A percentile compares a stretch with the other conserved stretches of the same genome.
Evolutionary conservation across 2,113 vertebrate species (phyloP).

Genomic region (Osmerus mordax): DNA sequence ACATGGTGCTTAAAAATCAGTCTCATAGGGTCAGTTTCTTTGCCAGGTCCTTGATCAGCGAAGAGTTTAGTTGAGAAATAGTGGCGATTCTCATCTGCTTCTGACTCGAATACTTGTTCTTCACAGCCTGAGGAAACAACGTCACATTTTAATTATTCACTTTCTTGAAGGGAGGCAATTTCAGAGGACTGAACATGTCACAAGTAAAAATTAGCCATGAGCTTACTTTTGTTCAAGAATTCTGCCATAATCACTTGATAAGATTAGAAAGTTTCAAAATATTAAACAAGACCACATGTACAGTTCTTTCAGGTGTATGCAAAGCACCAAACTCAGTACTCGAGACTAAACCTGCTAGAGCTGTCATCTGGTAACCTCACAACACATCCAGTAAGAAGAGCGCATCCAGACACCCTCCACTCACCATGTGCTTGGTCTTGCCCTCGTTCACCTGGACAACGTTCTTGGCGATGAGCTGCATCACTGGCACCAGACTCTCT

Average conservation of each 20-base stretch:
- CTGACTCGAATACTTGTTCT: conserved; percentile 78
- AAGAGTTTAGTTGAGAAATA: conserved; percentile 70
- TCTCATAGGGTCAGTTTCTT: conserved; percentile 53
- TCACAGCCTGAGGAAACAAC: conserved; percentile 67
- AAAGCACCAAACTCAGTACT: neutral
- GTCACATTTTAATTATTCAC: too few species aligned
- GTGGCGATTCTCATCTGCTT: conserved; percentile 73
- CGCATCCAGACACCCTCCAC: conserved; percentile 10
- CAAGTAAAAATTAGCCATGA: neutral
- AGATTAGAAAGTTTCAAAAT: too few species aligned
- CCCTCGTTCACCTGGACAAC: conserved; percentile 74
- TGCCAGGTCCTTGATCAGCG: conserved; percentile 68
- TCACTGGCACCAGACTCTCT: conserved; percentile 72
- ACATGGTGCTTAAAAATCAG: conserved; percentile 46
- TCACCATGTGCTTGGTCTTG: conserved; percentile 74
- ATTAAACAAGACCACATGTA: too few species aligned
- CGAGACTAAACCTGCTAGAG: neutral
- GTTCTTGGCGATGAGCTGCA: conserved; percentile 85
- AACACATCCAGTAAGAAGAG: neutral
- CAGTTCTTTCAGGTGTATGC: neutral
- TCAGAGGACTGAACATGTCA: too few species aligned
- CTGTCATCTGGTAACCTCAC: too few species aligned
- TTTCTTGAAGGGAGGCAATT: too few species aligned
- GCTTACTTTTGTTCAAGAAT: too few species aligned
- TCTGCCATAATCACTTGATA: too few species aligned